phyloP scores from a whole-genome alignment of 2,797 vertebrate species.

The Platyrinchus mystaceus region DNA sequence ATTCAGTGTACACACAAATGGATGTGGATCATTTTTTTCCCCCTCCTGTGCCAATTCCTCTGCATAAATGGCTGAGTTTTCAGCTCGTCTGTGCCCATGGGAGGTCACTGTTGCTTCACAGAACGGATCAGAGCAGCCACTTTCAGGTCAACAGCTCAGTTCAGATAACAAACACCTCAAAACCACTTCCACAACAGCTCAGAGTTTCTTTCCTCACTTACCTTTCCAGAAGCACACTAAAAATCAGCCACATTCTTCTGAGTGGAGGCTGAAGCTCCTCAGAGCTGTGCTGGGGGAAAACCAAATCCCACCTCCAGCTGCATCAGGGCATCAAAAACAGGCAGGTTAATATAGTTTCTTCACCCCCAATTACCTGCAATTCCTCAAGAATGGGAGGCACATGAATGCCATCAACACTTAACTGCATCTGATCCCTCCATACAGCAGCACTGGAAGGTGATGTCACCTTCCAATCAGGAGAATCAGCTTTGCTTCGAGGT shows the following conservation, averaged over 20 bases:
- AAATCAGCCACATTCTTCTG: not conserved
- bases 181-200: not conserved
- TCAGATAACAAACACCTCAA: not conserved
- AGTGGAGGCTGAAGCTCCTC: not conserved
- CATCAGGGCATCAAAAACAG: not conserved
- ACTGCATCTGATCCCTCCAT: not conserved
- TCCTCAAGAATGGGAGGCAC: not conserved
- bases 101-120: constrained; percentile 55
- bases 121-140: rapidly evolving
- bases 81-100: not conserved
- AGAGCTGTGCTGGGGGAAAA: not conserved
- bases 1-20: not conserved
- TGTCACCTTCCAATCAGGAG: not conserved
- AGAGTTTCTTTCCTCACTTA: not conserved
- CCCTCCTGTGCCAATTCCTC: not conserved
- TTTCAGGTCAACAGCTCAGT: not conserved
- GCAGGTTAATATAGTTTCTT: not conserved
- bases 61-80: not conserved
- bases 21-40: not conserved
- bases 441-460: not conserved
- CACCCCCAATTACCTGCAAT: not conserved
- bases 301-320: not conserved
- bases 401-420: too few relatives aligned
- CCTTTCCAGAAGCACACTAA: not conserved
- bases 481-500: not conserved